Conservation (phyloP, 2,888 invertebrate genomes). For the Himalopsyche anomala region DNA sequence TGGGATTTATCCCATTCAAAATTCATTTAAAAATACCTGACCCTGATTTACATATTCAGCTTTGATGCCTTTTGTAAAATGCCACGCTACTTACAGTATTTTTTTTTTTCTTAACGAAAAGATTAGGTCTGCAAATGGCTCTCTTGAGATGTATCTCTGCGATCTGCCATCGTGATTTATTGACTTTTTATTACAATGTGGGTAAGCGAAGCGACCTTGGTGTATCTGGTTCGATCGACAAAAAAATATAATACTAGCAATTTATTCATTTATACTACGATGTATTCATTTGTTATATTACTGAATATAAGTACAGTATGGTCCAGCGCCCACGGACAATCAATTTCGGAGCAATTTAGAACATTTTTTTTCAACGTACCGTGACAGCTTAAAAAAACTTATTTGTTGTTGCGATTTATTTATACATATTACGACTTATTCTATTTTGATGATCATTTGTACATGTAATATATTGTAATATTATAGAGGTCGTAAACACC, state of each 20-base stretch:
- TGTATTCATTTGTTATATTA: conserved; percentile 10
- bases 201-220: background rate
- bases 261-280: background rate
- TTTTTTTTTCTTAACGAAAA: background rate
- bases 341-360: conserved; percentile 12
- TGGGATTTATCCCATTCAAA: no score
- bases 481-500: no score
- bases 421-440: background rate
- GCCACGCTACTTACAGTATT: background rate
- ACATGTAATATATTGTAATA: no score
- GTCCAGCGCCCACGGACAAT: background rate
- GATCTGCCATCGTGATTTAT: conserved; percentile 20
- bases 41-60: background rate
- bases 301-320: background rate
- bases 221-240: background rate
- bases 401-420: background rate
- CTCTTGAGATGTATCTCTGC: conserved; percentile 10
- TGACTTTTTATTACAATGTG: background rate
- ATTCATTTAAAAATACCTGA: no score
- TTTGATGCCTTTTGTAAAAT: background rate
- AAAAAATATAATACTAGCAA: background rate
- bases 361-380: background rate
- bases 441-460: background rate
- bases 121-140: background rate
- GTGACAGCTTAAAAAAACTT: background rate